These are phyloP conservation scores for Chiridota heheva DNA, from an alignment of 35 echinoderm and acorn worm genomes.

Conservation along the genomic window DNA sequence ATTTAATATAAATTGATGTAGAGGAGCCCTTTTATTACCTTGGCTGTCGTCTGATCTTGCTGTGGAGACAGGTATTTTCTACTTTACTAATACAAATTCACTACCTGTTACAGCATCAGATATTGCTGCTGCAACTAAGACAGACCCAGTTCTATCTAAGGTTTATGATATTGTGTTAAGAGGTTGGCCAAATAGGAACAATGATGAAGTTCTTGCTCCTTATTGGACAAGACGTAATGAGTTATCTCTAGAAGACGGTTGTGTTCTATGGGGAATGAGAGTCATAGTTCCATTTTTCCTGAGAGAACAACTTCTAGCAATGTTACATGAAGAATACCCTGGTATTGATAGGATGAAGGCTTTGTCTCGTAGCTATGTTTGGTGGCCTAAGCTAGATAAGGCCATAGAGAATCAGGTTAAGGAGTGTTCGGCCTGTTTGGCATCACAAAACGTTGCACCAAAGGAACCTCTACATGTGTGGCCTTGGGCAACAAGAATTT, in stretches of 20 bases:
- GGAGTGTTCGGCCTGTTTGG: slow-evolving; percentile 17
- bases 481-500: slow-evolving; percentile 42
- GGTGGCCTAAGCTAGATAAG: slow-evolving; percentile 27
- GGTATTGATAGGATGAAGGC: slow-evolving; percentile 56
- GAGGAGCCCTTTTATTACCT: too few species aligned
- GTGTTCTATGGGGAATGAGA: slow-evolving; percentile 24
- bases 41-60: too few species aligned
- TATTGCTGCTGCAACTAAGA: slow-evolving; percentile 24
- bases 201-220: slow-evolving; percentile 18
- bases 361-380: slow-evolving; percentile 58
- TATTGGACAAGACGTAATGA: slow-evolving; percentile 5
- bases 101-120: slow-evolving; percentile 26
- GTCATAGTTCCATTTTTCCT: background rate
- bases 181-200: slow-evolving; percentile 5
- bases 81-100: background rate
- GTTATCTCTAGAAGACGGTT: background rate
- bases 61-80: slow-evolving; percentile 7
- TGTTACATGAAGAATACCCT: slow-evolving; percentile 33
- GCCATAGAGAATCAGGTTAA: slow-evolving; percentile 35
- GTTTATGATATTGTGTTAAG: background rate
- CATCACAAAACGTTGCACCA: background rate
- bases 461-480: slow-evolving; percentile 39
- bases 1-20: too few species aligned
- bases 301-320: background rate
- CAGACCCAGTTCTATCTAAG: slow-evolving; percentile 3